A percentile compares a stretch with the other conserved stretches of the same genome.
Conservation (phyloP, 2,113 vertebrate species). For the Oryzias curvinotus region DNA sequence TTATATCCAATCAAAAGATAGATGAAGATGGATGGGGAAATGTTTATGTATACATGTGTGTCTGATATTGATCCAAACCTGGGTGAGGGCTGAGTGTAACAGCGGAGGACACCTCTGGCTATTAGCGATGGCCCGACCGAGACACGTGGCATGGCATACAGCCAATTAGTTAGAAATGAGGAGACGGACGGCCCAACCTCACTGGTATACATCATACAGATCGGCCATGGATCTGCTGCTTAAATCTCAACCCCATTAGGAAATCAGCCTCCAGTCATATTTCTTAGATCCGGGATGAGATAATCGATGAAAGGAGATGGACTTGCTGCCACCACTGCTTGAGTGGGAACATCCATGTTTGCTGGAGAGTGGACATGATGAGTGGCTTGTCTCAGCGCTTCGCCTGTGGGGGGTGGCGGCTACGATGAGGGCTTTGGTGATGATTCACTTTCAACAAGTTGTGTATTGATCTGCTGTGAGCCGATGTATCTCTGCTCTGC, state of each 20-base stretch:
- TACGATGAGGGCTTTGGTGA: slow-evolving; percentile 18
- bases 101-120: slow-evolving; percentile 5
- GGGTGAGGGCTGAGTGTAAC: slow-evolving; percentile 3
- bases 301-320: slow-evolving; percentile 64
- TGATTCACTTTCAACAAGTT: slow-evolving; percentile 60
- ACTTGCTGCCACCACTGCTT: slow-evolving; percentile 43
- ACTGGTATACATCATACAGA: slow-evolving; percentile 49
- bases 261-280: slow-evolving; percentile 63
- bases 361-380: not conserved
- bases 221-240: slow-evolving; percentile 26
- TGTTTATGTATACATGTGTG: slow-evolving; percentile 7
- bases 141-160: slow-evolving; percentile 10
- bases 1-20: slow-evolving; percentile 21
- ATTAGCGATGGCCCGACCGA: slow-evolving; percentile 42
- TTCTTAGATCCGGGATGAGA: slow-evolving; percentile 39
- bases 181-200: slow-evolving; percentile 49
- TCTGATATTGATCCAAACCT: slow-evolving; percentile 36
- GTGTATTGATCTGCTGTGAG: slow-evolving; percentile 45
- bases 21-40: not conserved
- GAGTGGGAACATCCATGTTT: slow-evolving; percentile 34
- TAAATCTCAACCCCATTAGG: slow-evolving; percentile 62
- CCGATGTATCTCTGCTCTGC: slow-evolving; percentile 29
- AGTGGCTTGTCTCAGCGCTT: slow-evolving; percentile 49
- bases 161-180: slow-evolving; percentile 54
- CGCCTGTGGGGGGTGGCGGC: slow-evolving; percentile 22